Base-by-base conservation (phyloP, 2,888 invertebrate genomes). In the Hermaeophaga mercurialis region DNA sequence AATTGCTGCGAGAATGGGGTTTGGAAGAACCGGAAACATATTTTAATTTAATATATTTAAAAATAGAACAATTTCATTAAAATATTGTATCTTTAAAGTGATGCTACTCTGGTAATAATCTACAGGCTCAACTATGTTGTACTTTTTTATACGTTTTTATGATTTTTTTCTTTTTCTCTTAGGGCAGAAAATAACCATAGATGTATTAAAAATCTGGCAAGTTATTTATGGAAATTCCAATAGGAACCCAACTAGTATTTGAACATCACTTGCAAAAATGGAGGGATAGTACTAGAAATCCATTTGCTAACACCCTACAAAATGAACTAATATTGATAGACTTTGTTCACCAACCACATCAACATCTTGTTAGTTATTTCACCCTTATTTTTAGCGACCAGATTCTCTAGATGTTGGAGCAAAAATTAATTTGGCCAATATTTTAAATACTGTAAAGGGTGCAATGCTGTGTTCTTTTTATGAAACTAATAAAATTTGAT, bases 221-320 rank as follows among this genome's bases (percentile, higher is more conserved):
- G n/a, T n/a, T n/a, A n/a, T n/a, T n/a, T n/a, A n/a, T n/a, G n/a
- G n/a, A n/a, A n/a, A n/a, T n/a, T n/a, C 22, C 31, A 66, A 8
- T 38, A 66, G 6, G 62, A 12, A 62, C 59, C 12, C 58, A 60
- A 44, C 59, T 65, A 5, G 14, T 58, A 31, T 67, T 66, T 48
- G 65, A 65, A 28, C 34, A 66, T 48, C 50, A 66, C 18, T 45
- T 67, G 24, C 61, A 64, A 50, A 15, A 36, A 8, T 66, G 67
- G 67, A 46, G 62, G 36, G 9, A 18, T 5, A 5, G n/a, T 18
- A 18, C 15, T 6, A 15, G 62, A 11, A 38, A 31, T 12, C n/a
- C n/a, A n/a, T n/a, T n/a, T n/a, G n/a, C n/a, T n/a, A n/a, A n/a
- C n/a, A n/a, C n/a, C n/a, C n/a, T n/a, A 12, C 58, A 55, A 53